Conservation (phyloP, 2,888 invertebrate species). For the Lepidochrysops patricia region DNA sequence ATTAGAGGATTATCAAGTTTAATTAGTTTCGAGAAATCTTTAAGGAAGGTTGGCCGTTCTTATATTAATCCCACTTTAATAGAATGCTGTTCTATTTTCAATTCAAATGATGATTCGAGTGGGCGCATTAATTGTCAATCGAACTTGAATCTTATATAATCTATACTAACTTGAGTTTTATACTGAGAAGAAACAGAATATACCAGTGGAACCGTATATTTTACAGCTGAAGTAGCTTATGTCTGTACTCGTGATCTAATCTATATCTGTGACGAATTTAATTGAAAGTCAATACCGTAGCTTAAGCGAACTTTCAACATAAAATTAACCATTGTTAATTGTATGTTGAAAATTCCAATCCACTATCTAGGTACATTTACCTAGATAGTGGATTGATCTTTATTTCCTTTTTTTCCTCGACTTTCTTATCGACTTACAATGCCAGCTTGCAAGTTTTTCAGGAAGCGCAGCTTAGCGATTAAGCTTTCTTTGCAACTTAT, state of each 20-base stretch:
- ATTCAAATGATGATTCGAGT: neutral
- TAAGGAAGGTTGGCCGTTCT: slow-evolving; percentile 39
- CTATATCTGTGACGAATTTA: too few relatives aligned
- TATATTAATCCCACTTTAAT: slow-evolving; percentile 36
- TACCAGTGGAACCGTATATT: too few relatives aligned
- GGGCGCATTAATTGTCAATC: neutral
- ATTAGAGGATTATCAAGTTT: slow-evolving; percentile 63
- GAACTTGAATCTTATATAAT: neutral
- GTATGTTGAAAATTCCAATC: too few relatives aligned
- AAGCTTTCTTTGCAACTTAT: too few relatives aligned
- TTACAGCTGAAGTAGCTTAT: too few relatives aligned
- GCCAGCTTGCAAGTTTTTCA: neutral
- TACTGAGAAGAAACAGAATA: too few relatives aligned
- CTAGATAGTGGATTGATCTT: neutral
- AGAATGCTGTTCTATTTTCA: neutral
- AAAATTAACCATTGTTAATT: too few relatives aligned
- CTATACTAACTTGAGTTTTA: neutral
- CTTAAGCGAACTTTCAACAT: too few relatives aligned
- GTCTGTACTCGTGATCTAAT: too few relatives aligned
- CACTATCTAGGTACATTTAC: too few relatives aligned
- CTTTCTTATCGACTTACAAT: neutral
- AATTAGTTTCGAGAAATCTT: slow-evolving; percentile 53
- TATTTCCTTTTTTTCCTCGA: neutral
- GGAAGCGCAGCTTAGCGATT: neutral
- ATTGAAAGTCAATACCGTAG: too few relatives aligned